phyloP scores from a whole-genome alignment of 2,888 invertebrate genomes.

The Micoletzkya japonica region DNA sequence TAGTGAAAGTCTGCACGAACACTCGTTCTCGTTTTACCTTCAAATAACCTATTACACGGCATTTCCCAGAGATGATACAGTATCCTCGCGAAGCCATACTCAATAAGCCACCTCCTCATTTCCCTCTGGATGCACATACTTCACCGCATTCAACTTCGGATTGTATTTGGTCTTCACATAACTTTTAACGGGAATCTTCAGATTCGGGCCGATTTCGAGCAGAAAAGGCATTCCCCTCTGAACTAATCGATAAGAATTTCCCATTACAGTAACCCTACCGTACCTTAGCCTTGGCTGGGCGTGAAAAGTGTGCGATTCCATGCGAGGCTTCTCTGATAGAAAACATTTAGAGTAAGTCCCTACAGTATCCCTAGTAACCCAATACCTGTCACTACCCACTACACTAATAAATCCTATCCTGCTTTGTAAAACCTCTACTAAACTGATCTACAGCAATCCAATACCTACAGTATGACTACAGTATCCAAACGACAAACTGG shows the following conservation, averaged over 20 bases:
- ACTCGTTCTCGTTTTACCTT: constrained; percentile 1
- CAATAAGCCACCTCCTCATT: constrained; percentile 4
- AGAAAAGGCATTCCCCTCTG: constrained; percentile 25
- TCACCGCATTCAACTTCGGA: constrained; percentile 26
- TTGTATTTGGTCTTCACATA: constrained; percentile 29
- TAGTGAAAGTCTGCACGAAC: not conserved
- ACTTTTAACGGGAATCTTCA: constrained; percentile 28
- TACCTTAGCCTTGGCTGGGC: constrained; percentile 14
- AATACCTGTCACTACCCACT: too few species aligned
- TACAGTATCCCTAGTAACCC: too few species aligned
- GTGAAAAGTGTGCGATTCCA: constrained; percentile 21
- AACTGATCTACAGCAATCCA: too few species aligned
- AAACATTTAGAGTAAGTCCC: too few species aligned
- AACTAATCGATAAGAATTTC: too few species aligned
- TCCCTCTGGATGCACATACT: constrained; percentile 27
- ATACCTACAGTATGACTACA: not conserved
- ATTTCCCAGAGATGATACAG: not conserved
- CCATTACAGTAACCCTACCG: not conserved
- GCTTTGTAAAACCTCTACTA: too few species aligned
- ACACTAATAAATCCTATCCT: too few species aligned
- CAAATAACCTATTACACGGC: too few species aligned
- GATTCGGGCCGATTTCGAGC: constrained; percentile 9
- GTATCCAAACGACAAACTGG: constrained; percentile 1
- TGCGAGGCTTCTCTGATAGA: constrained; percentile 20
- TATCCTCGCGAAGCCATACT: not conserved